Evolutionary conservation across 2,113 vertebrate species (phyloP).

Genomic region (Pterocles gutturalis): DNA sequence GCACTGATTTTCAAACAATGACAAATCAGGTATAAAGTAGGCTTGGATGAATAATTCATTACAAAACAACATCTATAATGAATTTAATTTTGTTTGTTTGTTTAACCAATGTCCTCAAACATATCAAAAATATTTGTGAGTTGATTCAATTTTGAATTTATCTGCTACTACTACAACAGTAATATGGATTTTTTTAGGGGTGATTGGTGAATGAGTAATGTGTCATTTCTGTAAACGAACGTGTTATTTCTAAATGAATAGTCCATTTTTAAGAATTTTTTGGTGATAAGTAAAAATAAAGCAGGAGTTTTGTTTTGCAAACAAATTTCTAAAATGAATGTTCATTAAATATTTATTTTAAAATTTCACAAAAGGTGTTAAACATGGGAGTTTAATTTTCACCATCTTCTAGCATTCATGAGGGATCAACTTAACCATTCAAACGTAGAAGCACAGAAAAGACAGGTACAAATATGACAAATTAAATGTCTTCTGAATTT

Average conservation of each 20-base stretch:
- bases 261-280: not conserved
- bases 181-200: not conserved
- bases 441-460: not conserved
- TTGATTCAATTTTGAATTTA: not conserved
- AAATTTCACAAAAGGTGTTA: not conserved
- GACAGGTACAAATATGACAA: not conserved
- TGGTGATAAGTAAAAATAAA: not conserved
- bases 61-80: not conserved
- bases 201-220: not conserved
- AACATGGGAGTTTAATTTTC: not conserved
- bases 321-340: not conserved
- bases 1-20: not conserved
- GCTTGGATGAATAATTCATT: not conserved
- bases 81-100: not conserved
- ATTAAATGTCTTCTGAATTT: not conserved
- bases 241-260: not conserved
- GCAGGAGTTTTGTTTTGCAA: not conserved
- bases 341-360: not conserved
- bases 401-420: not conserved
- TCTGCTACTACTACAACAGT: not conserved
- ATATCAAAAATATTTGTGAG: not conserved
- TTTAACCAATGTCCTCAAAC: not conserved
- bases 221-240: not conserved
- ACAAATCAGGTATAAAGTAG: not conserved
- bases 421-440: not conserved